A percentile compares a stretch with the other conserved stretches of the same genome.
These are phyloP conservation scores for Polyodon spathula DNA, from an alignment of 2,113 vertebrate species.

Conservation along the genomic window DNA sequence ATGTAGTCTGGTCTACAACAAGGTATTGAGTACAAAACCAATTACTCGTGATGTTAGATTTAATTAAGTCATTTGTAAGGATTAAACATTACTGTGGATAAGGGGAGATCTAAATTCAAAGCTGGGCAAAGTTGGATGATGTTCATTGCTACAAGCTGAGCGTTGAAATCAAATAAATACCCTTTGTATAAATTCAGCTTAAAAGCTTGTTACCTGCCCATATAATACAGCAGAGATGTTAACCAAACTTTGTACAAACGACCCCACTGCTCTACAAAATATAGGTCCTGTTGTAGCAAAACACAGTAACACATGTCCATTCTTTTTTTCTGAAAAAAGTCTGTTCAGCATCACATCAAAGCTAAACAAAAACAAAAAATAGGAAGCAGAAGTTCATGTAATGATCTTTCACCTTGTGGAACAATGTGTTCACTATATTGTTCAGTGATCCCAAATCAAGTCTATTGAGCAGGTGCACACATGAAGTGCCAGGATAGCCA, in stretches of 20 bases:
- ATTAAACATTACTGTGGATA: too few relatives aligned
- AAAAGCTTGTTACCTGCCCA: too few relatives aligned
- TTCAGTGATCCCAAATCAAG: background rate
- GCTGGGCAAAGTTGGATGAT: too few relatives aligned
- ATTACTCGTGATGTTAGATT: too few relatives aligned
- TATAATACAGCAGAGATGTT: too few relatives aligned
- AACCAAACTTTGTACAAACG: background rate
- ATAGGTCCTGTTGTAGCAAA: background rate
- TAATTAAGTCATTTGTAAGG: too few relatives aligned
- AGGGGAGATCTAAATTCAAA: too few relatives aligned
- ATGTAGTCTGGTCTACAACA: too few relatives aligned
- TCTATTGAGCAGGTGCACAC: background rate
- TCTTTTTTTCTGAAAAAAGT: conserved; percentile 4
- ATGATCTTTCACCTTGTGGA: background rate
- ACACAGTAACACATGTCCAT: conserved; percentile 5
- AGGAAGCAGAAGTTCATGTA: conserved; percentile 1
- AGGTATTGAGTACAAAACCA: too few relatives aligned
- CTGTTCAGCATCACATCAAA: background rate
- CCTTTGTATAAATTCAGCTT: too few relatives aligned
- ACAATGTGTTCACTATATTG: background rate
- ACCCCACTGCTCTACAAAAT: background rate
- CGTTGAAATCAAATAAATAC: too few relatives aligned
- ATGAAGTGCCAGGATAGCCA: background rate
- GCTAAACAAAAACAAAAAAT: conserved; percentile 1
- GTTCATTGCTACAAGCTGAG: too few relatives aligned